These are phyloP conservation scores for Euleptes europaea DNA, from an alignment of 2,113 vertebrate species.

Conservation along the genomic window DNA sequence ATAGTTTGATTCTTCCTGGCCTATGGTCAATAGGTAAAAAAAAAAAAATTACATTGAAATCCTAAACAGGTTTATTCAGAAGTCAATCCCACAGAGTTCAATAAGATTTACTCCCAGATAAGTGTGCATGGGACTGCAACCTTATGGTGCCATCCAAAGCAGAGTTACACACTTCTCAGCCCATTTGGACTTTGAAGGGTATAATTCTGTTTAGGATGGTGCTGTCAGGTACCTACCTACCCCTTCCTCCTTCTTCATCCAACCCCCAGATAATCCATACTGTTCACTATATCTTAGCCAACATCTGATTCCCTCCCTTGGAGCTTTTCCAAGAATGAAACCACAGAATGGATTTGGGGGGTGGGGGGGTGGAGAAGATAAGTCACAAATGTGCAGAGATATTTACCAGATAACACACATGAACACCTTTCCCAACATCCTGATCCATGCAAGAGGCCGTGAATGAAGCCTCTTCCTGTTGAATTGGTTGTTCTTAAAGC, in stretches of 20 bases:
- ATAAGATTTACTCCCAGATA: no score
- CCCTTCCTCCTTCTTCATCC: neutral
- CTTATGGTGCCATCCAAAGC: no score
- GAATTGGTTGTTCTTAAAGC: neutral
- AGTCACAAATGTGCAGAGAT: neutral
- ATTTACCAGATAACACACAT: neutral
- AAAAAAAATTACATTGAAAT: neutral
- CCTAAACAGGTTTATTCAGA: no score
- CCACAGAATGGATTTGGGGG: slow-evolving; percentile 12
- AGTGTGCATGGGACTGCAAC: no score
- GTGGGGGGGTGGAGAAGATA: neutral
- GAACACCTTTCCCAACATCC: neutral
- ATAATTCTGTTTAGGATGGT: neutral
- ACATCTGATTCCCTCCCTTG: neutral
- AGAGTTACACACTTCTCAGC: no score
- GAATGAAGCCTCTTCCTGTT: neutral
- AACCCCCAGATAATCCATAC: neutral
- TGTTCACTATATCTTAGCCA: neutral
- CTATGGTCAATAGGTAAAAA: slow-evolving; percentile 27
- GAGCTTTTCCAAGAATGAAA: slow-evolving; percentile 23
- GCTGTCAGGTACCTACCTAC: no score
- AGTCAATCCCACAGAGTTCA: no score
- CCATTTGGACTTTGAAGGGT: neutral
- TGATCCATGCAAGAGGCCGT: neutral
- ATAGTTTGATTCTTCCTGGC: no score